A percentile compares a stretch with the other conserved stretches of the same genome.
These are phyloP conservation scores for Drusus annulatus DNA, from an alignment of 1,140 invertebrate genomes.

Conservation along the genomic window DNA sequence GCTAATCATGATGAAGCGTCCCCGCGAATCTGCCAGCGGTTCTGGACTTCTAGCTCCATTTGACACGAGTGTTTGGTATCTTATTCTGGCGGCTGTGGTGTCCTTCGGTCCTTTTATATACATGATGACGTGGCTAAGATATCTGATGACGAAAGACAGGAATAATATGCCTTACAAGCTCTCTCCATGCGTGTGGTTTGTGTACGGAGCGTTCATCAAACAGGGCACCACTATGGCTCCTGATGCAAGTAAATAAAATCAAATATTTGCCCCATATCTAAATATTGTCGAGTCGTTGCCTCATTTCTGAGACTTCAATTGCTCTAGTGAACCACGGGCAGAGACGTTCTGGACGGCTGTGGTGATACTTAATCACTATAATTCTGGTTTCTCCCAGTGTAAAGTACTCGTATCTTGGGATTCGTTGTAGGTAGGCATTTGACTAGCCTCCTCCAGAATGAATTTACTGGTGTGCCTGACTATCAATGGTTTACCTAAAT, in stretches of 20 bases:
- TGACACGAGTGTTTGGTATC: conserved; percentile 81
- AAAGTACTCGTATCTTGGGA: too few relatives aligned
- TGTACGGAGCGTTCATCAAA: conserved; percentile 90
- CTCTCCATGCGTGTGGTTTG: conserved; percentile 86
- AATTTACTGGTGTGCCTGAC: too few relatives aligned
- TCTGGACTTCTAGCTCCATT: conserved; percentile 88
- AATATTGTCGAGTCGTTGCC: too few relatives aligned
- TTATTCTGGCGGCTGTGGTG: conserved; percentile 81
- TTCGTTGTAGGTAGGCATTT: too few relatives aligned
- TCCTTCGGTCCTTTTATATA: conserved; percentile 85
- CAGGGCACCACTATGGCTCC: conserved; percentile 87
- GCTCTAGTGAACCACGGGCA: too few relatives aligned
- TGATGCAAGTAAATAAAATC: conserved; percentile 76
- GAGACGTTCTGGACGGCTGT: too few relatives aligned
- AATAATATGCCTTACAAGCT: conserved; percentile 75
- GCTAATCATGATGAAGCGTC: conserved; percentile 84
- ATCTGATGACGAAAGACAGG: conserved; percentile 71
- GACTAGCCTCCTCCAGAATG: too few relatives aligned
- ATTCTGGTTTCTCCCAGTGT: too few relatives aligned
- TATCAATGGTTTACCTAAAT: too few relatives aligned
- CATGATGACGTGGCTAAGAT: conserved; percentile 76
- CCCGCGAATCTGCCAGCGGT: conserved; percentile 84
- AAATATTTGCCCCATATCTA: too few relatives aligned
- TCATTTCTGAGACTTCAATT: too few relatives aligned
- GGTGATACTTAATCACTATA: too few relatives aligned